Evolutionary conservation across 2,113 vertebrate species (phyloP), one percentile per base, ranked within the genome.

Genomic region (Centropus bengalensis): DNA sequence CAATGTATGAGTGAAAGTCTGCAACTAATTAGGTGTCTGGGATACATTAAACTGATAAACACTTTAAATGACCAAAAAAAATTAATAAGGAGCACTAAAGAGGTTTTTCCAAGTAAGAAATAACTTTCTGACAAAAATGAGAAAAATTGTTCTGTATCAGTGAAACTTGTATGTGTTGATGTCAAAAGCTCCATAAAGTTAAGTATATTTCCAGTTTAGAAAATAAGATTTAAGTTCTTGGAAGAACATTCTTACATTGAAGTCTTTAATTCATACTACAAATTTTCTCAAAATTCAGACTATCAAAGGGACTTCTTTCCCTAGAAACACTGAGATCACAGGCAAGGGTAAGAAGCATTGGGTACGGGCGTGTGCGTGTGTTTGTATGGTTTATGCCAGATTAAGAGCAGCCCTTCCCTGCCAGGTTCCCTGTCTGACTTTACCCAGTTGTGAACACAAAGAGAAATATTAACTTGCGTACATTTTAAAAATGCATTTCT

Each of bases 41-140:
- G 66, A 94, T 71, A 67, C 23, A 77, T 70, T 83, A 86, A 93
- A 63, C 42, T 63, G 76, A 73, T 70, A 94, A 94, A 91, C 76
- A 95, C 71, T 78, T 93, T 93, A 45, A 95, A 94, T 95, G 88
- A 93, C 94, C 94, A 92, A 60, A 94, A 91, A 82, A 64, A 77
- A 66, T 83, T 93, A 90, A 83, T 81, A 88, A 83, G 73, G 26
- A 86, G 4, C 27, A 51, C 40, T 70, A 51, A 82, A 73, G 38
- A 81, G 10, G 11, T 12, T 2, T 45, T 89, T 77, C 40, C 6
- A 36, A 58, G 3, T 66, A 67, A 77, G 51, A 86, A 89, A 58
- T 21, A 0, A 52, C 84, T 93, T 88, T 86, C 21, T 92, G 49
- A 71, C 47, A 27, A 74, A 82, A 86, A 14, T 5, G 14, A 69